Percentiles rank a stretch among this genome's conserved stretches.
phyloP scores from a whole-genome alignment of 2,888 invertebrate species.

The Phrixothrix hirtus region DNA sequence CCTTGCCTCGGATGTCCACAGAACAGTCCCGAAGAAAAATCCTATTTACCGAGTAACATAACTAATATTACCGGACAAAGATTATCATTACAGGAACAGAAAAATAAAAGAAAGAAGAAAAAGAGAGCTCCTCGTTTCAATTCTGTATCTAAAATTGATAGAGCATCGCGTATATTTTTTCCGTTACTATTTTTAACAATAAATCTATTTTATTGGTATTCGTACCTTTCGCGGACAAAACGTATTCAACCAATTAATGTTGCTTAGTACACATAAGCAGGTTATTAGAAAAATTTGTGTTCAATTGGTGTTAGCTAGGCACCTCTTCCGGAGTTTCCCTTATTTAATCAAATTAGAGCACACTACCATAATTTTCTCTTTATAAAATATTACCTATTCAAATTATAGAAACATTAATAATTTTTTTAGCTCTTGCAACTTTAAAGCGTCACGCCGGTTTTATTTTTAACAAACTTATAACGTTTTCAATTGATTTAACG shows the following conservation, averaged over 20 bases:
- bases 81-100: constrained; percentile 38
- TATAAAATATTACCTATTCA: no score
- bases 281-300: neutral
- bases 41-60: constrained; percentile 30
- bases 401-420: no score
- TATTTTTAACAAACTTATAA: no score
- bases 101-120: constrained; percentile 47
- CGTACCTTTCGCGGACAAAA: constrained; percentile 68
- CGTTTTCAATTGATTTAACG: no score
- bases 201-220: constrained; percentile 80
- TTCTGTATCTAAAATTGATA: constrained; percentile 80
- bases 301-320: no score
- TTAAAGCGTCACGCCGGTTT: no score
- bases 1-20: constrained; percentile 45
- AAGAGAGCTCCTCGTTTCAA: constrained; percentile 68
- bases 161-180: constrained; percentile 73
- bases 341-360: no score
- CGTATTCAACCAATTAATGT: constrained; percentile 54
- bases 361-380: no score
- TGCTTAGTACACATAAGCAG: constrained; percentile 15
- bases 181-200: constrained; percentile 75
- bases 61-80: constrained; percentile 40
- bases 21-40: constrained; percentile 29
- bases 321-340: no score
- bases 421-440: no score